phyloP scores from a whole-genome alignment of 2,113 vertebrate species.

The Talpa occidentalis region DNA sequence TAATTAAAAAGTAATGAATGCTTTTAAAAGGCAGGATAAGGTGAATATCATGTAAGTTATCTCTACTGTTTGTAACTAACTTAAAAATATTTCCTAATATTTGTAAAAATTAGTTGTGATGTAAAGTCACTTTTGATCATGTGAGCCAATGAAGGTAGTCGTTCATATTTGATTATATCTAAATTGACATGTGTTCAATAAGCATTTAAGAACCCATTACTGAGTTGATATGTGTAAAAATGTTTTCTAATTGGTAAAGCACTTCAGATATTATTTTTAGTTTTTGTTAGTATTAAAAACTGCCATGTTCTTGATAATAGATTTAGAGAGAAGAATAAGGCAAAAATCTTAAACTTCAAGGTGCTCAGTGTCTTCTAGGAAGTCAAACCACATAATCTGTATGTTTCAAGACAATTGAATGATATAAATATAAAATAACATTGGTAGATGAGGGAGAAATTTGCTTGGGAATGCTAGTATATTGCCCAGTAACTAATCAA shows the following conservation, averaged over 20 bases:
- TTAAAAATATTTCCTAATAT: slow-evolving; percentile 34
- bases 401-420: slow-evolving; percentile 24
- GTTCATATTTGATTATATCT: slow-evolving; percentile 10
- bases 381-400: not conserved
- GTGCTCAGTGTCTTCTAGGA: not conserved
- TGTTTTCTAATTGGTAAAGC: slow-evolving; percentile 20
- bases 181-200: not conserved
- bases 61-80: slow-evolving; percentile 23
- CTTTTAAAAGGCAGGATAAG: slow-evolving; percentile 30
- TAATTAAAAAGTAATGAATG: slow-evolving; percentile 22
- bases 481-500: not conserved
- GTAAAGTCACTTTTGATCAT: slow-evolving; percentile 24
- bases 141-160: slow-evolving; percentile 5
- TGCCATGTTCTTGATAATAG: not conserved
- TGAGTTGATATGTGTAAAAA: not conserved
- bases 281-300: not conserved
- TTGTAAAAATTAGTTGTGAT: not conserved
- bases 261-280: slow-evolving; percentile 40
- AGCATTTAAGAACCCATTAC: not conserved
- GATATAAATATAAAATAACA: slow-evolving; percentile 19
- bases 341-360: not conserved
- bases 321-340: not conserved
- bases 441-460: not conserved
- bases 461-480: not conserved
- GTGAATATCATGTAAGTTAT: not conserved